Evolutionary conservation across 1,140 invertebrate species (phyloP).

Genomic region (Saccostrea echinata): DNA sequence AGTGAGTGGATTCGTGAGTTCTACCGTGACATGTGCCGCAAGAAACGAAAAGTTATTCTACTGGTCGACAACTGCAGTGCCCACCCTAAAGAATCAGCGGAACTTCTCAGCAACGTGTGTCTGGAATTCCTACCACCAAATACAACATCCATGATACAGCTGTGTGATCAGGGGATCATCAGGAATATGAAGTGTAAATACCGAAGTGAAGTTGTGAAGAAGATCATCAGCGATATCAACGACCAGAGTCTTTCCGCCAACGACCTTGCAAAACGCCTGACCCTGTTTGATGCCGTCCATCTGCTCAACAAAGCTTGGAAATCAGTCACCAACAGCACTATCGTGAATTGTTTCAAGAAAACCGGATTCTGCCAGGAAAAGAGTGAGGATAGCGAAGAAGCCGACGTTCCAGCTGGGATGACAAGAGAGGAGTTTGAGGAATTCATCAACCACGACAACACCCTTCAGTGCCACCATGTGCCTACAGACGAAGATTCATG

Average conservation of each 20-base stretch:
- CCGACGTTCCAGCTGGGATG: background rate
- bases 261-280: conserved; percentile 36
- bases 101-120: conserved; percentile 20
- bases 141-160: conserved; percentile 51
- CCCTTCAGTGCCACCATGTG: too few relatives aligned
- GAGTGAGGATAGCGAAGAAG: background rate
- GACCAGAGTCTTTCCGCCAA: background rate
- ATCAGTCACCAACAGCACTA: conserved; percentile 1
- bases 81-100: conserved; percentile 27
- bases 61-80: conserved; percentile 50
- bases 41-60: too few relatives aligned
- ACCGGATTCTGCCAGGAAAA: background rate
- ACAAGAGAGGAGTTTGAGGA: too few relatives aligned
- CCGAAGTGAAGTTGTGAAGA: conserved; percentile 42
- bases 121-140: conserved; percentile 48
- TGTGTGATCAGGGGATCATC: conserved; percentile 49
- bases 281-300: conserved; percentile 43
- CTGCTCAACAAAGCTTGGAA: conserved; percentile 44
- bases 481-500: too few relatives aligned
- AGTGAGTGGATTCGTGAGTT: too few relatives aligned
- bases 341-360: conserved; percentile 48
- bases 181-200: conserved; percentile 2
- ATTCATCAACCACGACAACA: too few relatives aligned
- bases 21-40: too few relatives aligned
- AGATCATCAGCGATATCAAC: conserved; percentile 41